Base-by-base conservation (phyloP, 2,797 vertebrate species). In the Helarctos malayanus region DNA sequence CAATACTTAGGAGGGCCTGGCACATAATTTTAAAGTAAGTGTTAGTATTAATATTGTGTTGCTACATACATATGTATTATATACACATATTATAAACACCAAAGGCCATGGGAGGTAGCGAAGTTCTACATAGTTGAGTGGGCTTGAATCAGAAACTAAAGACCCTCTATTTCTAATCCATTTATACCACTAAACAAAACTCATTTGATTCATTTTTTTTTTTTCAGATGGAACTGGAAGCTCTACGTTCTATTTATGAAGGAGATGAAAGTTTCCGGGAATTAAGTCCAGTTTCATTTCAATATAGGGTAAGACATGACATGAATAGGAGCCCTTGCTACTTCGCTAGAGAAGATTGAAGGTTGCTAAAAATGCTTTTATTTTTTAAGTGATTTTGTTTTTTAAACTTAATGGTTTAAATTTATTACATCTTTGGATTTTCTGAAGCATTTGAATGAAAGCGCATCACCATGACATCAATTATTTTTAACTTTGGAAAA, bases 231-330 rank as follows among this genome's bases (percentile, higher is more conserved):
- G 99, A 99, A 98, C 97, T 99, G 98, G 99, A 99, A 97, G 99
- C 99, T 91, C 99, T 99, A 82, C 99, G 99, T 68, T 99, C 99
- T 18, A 99, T 99, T 98, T 99, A 99, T 84, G 99, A 99, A 98
- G 99, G 99, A 49, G 99, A 99, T 15, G 98, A 99, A 3, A 99
- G 99, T 97, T 99, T 99, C 98, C 99, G 99, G 97, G 99, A 99
- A 96, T 98, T 99, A 57, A 99, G 99, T 97, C 99, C 99, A 0
- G 98, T 99, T 81, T 99, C 99, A 38, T 99, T 99, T 98, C 99
- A 99, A 97, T 99, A 99, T 73, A 98, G 99, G 99, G 99, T 99
- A 98, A 99, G 99, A 90, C 52, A 11, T 0, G 69, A 32, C 85
- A 38, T 93, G 47, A 68, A 41, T 15, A 38, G 41, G 49, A 56